Conservation (phyloP, 2,888 invertebrate species). For the Brachycybe producta region DNA sequence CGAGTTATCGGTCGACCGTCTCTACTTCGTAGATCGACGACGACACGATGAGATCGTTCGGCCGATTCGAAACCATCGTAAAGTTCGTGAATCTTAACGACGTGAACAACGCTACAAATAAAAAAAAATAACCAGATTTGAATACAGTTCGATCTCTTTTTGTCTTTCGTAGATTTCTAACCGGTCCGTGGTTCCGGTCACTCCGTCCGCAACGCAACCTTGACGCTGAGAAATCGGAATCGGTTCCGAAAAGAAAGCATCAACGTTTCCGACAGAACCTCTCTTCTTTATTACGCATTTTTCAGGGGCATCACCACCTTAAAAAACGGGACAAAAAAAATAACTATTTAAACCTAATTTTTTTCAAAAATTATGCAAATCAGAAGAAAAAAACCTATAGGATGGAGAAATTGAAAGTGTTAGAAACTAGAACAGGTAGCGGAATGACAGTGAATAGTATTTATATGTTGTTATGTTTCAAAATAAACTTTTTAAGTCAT, state of each 20-base stretch:
- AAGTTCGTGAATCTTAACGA: constrained; percentile 8
- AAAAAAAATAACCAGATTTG: background rate
- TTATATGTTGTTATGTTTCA: no score
- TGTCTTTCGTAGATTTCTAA: no score
- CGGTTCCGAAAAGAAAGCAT: constrained; percentile 9
- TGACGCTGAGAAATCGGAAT: constrained; percentile 13
- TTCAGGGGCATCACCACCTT: constrained; percentile 15
- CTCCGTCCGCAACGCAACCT: constrained; percentile 18
- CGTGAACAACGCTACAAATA: constrained; percentile 4
- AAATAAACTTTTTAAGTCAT: no score
- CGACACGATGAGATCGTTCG: constrained; percentile 7
- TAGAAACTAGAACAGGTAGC: no score
- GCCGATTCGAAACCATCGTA: background rate
- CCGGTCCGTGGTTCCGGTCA: no score
- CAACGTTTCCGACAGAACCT: constrained; percentile 10
- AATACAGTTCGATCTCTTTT: no score
- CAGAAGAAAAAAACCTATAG: no score
- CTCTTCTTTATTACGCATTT: constrained; percentile 13
- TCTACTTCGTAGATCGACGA: constrained; percentile 23
- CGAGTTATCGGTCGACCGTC: constrained; percentile 19
- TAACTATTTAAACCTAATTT: constrained; percentile 5
- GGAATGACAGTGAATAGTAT: no score
- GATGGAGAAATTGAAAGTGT: no score
- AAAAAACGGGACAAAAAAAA: background rate
- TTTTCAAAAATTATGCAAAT: constrained; percentile 9